Base-by-base conservation (phyloP, 1,140 invertebrate species). In the Hypsibius dujardini region DNA sequence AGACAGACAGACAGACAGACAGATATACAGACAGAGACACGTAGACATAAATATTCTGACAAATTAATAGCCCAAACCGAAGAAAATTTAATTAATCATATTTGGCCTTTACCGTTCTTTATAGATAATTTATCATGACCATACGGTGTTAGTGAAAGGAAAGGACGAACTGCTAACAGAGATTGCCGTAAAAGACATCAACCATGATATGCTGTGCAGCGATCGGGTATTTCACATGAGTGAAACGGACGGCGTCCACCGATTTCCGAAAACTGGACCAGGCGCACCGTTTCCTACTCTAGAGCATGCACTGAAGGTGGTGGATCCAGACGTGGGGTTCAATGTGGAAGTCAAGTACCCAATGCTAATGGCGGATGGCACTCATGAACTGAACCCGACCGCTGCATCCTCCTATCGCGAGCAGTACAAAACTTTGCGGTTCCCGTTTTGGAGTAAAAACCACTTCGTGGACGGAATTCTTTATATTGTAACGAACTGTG, bases 311-410 rank as follows among this genome's bases (percentile, higher is more conserved):
- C 78, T 95, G 1, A 14, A 12, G 7, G 62, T 3, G 42, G 81
- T 96, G 1, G 88, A 92, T 76, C 81, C 83, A 42, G 85, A 89
- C 77, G 87, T 91, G 71, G 93, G 92, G 1, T 95, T 94, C 75
- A 95, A 96, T 79, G 86, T 97, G 74, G 94, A 97, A 83, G 86
- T 97, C 15, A 97, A 97, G 78, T 95, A 91, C 88, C 92, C 89
- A 0, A 90, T 91, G 85, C 84, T 88, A 74, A 77, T 88, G 28
- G 73, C 85, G 80, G 88, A 93, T 80, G 90, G 90, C 45, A 87
- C 87, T 1, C 89, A 87, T 80, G 90, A 94, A 79, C 81, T 91
- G 70, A 85, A 89, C 75, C 86, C 92, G 79, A 88, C 90, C 1
- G 87, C 92, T 74, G 92, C 95, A 79, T 83, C 92, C 75, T 96